Percentiles rank a stretch among this genome's conserved stretches.
phyloP scores from a whole-genome alignment of 2,888 invertebrate species.

The Drosophila suboccidentalis region DNA sequence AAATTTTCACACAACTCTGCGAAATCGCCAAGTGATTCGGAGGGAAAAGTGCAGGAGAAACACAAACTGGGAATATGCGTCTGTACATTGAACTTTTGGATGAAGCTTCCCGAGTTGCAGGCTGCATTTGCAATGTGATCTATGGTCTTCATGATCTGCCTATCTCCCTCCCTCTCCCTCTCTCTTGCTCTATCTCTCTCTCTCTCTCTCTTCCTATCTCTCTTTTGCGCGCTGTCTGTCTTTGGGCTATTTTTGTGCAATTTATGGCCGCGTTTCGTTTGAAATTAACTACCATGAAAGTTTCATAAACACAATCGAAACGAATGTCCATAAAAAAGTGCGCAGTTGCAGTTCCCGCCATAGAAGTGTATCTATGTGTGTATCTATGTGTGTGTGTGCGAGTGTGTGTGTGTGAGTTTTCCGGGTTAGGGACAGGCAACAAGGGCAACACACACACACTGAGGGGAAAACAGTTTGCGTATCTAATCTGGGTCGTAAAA shows the following conservation, averaged over 20 bases:
- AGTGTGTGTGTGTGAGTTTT: conserved; percentile 5
- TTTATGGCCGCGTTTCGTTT: conserved; percentile 64
- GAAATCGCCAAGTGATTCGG: conserved; percentile 31
- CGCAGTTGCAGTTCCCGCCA: conserved; percentile 50
- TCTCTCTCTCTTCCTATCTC: neutral
- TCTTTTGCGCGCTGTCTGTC: neutral
- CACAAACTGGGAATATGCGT: neutral
- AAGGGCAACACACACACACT: neutral
- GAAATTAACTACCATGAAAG: conserved; percentile 57
- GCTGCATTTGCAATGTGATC: neutral
- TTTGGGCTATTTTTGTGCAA: conserved; percentile 49
- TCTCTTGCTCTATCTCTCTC: neutral
- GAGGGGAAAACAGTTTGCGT: conserved; percentile 1
- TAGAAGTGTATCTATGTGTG: neutral
- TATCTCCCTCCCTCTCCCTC: too few species aligned
- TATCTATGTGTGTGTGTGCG: neutral
- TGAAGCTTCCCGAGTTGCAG: neutral
- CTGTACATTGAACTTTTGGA: conserved; percentile 71
- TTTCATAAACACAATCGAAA: conserved; percentile 60
- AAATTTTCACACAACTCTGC: conserved; percentile 66
- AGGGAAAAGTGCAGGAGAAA: neutral
- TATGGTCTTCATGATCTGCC: neutral
- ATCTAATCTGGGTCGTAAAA: conserved; percentile 69
- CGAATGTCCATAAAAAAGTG: conserved; percentile 34
- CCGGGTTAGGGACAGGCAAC: neutral